These are phyloP conservation scores for Taeniopygia guttata DNA, from an alignment of 2,797 vertebrate species.

Conservation along the genomic window DNA sequence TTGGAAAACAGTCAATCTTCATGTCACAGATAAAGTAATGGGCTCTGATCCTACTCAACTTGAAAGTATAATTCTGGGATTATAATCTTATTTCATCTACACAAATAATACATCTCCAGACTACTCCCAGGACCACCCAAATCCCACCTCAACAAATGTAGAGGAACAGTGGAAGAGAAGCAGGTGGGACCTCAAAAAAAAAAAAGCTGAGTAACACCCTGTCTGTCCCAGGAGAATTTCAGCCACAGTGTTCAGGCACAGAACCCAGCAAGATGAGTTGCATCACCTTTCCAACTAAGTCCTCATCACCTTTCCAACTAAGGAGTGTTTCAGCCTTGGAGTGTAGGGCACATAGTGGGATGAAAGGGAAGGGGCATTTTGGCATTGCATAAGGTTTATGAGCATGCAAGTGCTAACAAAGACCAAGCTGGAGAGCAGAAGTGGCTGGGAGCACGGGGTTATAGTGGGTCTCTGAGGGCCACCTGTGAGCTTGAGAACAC, in stretches of 20 bases:
- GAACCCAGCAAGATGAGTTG: neutral
- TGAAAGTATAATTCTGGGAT: neutral
- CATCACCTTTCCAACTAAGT: neutral
- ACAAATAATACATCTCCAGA: neutral
- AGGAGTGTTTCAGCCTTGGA: neutral
- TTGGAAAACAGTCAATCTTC: neutral
- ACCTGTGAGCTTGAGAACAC: neutral
- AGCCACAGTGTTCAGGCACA: neutral
- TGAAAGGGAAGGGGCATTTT: neutral
- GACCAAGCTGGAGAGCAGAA: neutral
- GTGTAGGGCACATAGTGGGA: accelerated
- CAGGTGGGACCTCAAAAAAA: neutral
- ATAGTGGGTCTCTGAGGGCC: accelerated
- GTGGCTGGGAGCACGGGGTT: neutral
- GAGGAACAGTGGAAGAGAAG: neutral
- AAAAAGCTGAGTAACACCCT: neutral
- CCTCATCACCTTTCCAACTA: neutral
- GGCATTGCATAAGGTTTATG: accelerated
- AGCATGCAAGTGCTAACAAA: accelerated
- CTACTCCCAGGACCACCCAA: neutral
- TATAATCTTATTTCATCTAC: neutral
- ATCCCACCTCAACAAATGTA: neutral
- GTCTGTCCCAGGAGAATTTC: neutral
- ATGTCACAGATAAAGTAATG: neutral
- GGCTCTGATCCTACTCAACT: neutral